Percentiles rank a stretch among this genome's conserved stretches.
phyloP scores from a whole-genome alignment of 2,888 invertebrate genomes.

The Pharmacophagus antenor region DNA sequence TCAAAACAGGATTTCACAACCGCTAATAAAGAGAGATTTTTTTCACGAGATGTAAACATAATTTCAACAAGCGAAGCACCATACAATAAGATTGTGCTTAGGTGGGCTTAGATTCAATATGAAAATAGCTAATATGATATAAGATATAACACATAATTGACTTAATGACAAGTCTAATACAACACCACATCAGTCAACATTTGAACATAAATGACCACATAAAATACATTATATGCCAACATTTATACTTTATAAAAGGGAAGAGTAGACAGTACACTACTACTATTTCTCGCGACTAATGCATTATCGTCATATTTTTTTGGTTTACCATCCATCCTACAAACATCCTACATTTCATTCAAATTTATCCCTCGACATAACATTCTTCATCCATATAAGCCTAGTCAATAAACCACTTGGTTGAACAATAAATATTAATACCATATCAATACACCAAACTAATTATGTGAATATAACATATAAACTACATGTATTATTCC shows the following conservation, averaged over 20 bases:
- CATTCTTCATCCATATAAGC: slow-evolving; percentile 25
- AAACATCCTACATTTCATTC: slow-evolving; percentile 22
- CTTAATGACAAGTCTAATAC: slow-evolving; percentile 36
- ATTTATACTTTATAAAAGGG: slow-evolving; percentile 35
- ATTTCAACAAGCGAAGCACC: slow-evolving; percentile 65
- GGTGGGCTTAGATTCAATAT: slow-evolving; percentile 46
- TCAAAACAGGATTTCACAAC: slow-evolving; percentile 69
- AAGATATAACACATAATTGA: slow-evolving; percentile 35
- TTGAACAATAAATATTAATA: slow-evolving; percentile 36
- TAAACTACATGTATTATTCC: slow-evolving; percentile 39
- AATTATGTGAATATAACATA: slow-evolving; percentile 39
- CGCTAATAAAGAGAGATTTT: slow-evolving; percentile 57
- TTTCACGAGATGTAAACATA: slow-evolving; percentile 43
- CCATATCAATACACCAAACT: slow-evolving; percentile 41
- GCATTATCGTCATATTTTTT: slow-evolving; percentile 30
- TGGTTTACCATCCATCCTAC: slow-evolving; percentile 25
- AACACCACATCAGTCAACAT: slow-evolving; percentile 31
- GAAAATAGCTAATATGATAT: slow-evolving; percentile 30
- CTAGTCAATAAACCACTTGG: slow-evolving; percentile 27
- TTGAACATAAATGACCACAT: slow-evolving; percentile 37
- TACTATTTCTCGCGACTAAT: slow-evolving; percentile 39
- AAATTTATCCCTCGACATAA: slow-evolving; percentile 22
- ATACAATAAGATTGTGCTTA: slow-evolving; percentile 55
- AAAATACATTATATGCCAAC: slow-evolving; percentile 40
- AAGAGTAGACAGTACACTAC: slow-evolving; percentile 42